phyloP scores from a whole-genome alignment of 2,888 invertebrate species.

The Apodemia mormo region DNA sequence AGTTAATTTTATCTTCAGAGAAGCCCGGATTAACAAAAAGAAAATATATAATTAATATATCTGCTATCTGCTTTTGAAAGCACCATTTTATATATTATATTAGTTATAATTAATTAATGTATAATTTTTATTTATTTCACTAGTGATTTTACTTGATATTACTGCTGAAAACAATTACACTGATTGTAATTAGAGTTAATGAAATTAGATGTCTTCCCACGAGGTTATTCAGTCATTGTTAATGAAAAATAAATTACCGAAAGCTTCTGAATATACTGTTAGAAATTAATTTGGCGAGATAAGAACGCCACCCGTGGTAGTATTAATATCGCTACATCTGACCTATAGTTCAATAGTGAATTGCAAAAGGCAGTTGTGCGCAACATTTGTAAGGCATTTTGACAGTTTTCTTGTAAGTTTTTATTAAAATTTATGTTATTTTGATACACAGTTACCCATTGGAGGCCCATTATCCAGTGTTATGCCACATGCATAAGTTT shows the following conservation, averaged over 20 bases:
- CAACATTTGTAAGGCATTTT: conserved; percentile 34
- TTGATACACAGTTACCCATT: too few species aligned
- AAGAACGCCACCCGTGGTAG: conserved; percentile 49
- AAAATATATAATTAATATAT: neutral
- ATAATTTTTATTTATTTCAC: neutral
- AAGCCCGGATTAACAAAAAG: neutral
- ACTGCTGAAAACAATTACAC: neutral
- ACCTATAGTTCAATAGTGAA: conserved; percentile 54
- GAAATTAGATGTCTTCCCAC: neutral
- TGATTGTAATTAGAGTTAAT: neutral
- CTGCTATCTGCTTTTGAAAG: neutral
- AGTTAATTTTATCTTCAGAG: neutral
- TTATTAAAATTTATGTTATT: too few species aligned
- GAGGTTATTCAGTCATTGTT: conserved; percentile 3
- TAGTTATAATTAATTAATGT: neutral
- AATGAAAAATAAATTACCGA: conserved; percentile 31
- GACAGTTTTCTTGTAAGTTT: too few species aligned
- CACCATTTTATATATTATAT: neutral
- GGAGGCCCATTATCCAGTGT: too few species aligned
- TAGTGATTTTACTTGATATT: neutral
- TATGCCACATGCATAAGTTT: too few species aligned
- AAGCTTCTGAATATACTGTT: conserved; percentile 40
- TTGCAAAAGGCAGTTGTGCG: conserved; percentile 38
- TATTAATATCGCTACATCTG: conserved; percentile 48
- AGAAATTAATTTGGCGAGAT: conserved; percentile 54